A percentile compares a stretch with the other conserved stretches of the same genome.
These are phyloP conservation scores for Antrozous pallidus DNA, from an alignment of 2,797 vertebrate species.

Conservation along the genomic window DNA sequence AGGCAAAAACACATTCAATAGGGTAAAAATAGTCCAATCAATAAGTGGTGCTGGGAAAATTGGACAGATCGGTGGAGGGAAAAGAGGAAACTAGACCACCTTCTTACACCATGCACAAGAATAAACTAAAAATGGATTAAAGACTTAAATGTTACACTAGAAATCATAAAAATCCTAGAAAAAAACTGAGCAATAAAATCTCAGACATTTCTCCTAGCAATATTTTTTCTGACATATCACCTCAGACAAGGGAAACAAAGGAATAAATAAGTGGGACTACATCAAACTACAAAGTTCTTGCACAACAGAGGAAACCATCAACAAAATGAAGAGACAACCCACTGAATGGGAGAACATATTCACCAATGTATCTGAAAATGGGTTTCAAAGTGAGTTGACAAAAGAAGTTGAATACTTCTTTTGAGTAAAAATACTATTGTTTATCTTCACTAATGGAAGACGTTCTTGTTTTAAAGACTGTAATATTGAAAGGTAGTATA, in stretches of 20 bases:
- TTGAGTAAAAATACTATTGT: slow-evolving; percentile 35
- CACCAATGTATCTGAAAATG: neutral
- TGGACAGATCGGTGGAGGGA: neutral
- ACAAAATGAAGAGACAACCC: neutral
- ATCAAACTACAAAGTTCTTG: neutral
- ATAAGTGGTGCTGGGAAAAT: neutral
- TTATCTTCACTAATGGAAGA: neutral
- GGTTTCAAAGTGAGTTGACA: slow-evolving; percentile 29
- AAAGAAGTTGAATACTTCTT: neutral
- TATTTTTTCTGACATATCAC: neutral
- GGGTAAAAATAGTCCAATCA: neutral
- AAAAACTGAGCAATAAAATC: neutral
- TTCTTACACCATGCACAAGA: neutral
- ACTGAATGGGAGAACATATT: neutral
- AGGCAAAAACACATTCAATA: neutral
- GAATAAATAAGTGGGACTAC: neutral
- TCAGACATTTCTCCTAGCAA: neutral
- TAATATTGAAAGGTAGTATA: neutral
- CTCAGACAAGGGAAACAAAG: neutral
- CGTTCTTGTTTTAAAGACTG: slow-evolving; percentile 28
- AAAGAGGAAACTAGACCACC: neutral
- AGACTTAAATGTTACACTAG: neutral
- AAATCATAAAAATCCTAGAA: neutral
- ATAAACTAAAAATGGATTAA: neutral
- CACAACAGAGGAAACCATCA: neutral